Conservation (phyloP, 2,797 vertebrate genomes). For the Sebastes wilsoni region DNA sequence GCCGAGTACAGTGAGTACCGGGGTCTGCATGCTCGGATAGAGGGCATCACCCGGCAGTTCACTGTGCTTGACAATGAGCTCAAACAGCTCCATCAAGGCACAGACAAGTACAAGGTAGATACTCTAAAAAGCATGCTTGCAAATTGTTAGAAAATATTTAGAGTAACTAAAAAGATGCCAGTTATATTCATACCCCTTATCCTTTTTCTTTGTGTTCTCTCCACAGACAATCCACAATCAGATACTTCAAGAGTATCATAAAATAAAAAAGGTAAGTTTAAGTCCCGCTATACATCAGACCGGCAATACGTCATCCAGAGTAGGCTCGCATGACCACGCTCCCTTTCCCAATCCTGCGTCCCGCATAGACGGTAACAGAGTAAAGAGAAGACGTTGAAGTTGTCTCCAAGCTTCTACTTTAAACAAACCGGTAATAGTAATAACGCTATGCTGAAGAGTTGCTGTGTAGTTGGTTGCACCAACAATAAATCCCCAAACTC, state of each 20-base stretch:
- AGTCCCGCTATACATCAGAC: background rate
- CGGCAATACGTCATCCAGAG: too few species aligned
- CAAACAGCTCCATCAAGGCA: conserved; percentile 92
- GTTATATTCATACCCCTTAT: background rate
- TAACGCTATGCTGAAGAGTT: too few species aligned
- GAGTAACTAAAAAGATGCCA: background rate
- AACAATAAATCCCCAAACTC: too few species aligned
- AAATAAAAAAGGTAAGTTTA: conserved; percentile 95
- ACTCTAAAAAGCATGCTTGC: background rate
- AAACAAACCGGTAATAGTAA: background rate
- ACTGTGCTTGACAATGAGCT: conserved; percentile 94
- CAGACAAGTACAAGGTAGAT: conserved; percentile 94
- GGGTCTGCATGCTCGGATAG: conserved; percentile 92
- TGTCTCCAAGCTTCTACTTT: too few species aligned
- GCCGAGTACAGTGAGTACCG: conserved; percentile 95
- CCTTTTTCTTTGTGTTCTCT: conserved; percentile 30
- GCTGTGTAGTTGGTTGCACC: too few species aligned
- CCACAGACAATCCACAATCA: conserved; percentile 95
- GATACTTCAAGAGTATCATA: conserved; percentile 97
- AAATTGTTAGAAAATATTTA: background rate
- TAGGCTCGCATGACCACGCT: too few species aligned
- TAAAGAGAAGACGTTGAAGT: too few species aligned
- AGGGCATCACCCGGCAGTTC: conserved; percentile 94
- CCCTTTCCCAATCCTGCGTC: too few species aligned
- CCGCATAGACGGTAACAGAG: too few species aligned